These are phyloP conservation scores for Regulus satrapa DNA, from an alignment of 2,113 vertebrate genomes.

Conservation along the genomic window DNA sequence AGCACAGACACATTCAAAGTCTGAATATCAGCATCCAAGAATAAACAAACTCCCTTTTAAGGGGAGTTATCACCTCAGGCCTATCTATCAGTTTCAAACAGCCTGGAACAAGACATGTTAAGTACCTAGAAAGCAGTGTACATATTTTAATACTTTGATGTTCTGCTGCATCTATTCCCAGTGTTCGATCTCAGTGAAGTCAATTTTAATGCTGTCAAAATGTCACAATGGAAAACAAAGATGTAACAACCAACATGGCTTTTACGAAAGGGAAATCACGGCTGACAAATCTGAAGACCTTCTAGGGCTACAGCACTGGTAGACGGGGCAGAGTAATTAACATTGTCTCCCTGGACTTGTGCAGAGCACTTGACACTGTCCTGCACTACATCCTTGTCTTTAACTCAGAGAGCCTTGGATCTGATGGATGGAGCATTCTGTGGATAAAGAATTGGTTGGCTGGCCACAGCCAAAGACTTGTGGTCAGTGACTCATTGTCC, in stretches of 20 bases:
- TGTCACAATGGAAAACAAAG: not conserved
- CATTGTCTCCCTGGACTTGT: not conserved
- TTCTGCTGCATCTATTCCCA: not conserved
- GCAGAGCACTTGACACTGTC: not conserved
- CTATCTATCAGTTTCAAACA: not conserved
- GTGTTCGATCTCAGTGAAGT: not conserved
- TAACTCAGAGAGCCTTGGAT: not conserved
- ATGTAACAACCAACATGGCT: not conserved
- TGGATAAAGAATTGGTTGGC: not conserved
- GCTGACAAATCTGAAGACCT: not conserved
- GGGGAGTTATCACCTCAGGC: not conserved
- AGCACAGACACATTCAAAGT: not conserved
- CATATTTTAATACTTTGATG: fast-evolving
- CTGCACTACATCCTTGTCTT: not conserved
- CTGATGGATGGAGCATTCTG: not conserved
- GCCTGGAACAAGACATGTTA: not conserved
- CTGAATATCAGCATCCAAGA: not conserved
- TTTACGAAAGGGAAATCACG: not conserved
- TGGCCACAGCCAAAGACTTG: not conserved
- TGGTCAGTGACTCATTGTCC: not conserved
- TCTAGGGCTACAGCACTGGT: not conserved
- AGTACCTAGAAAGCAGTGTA: not conserved
- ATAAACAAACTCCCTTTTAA: not conserved
- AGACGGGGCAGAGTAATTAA: not conserved
- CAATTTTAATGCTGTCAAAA: not conserved